Evolutionary conservation across 2,113 vertebrate species (phyloP).

Genomic region (Grammomys surdaster): DNA sequence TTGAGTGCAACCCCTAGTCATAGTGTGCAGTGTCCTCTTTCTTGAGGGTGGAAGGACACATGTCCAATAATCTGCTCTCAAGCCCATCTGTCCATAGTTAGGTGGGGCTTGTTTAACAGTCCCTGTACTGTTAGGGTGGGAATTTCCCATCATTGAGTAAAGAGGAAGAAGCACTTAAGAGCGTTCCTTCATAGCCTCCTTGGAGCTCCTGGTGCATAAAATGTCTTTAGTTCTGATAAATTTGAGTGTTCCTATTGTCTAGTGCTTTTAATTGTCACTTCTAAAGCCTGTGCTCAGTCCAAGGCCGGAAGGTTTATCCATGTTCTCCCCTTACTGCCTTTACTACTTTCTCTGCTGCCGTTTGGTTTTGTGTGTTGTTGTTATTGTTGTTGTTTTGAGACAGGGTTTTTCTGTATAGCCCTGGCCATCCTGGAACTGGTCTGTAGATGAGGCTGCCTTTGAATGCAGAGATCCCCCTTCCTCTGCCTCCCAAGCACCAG

Average conservation of each 20-base stretch:
- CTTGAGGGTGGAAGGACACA: neutral
- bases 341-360: neutral
- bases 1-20: neutral
- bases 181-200: neutral
- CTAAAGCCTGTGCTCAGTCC: neutral
- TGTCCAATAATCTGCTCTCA: neutral
- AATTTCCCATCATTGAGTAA: neutral
- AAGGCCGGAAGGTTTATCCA: neutral
- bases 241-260: neutral
- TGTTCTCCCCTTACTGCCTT: neutral
- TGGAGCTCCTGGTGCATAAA: neutral
- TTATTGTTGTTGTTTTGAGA: neutral
- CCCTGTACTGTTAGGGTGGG: neutral
- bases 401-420: neutral
- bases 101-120: neutral
- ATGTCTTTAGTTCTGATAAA: slow-evolving; percentile 5
- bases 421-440: neutral
- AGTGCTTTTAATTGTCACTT: neutral
- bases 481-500: neutral
- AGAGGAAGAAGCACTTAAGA: neutral
- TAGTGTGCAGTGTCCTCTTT: neutral
- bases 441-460: neutral
- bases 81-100: neutral
- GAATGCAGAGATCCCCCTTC: neutral
- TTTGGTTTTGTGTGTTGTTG: neutral